These are phyloP conservation scores for Chalcosyrphus nemorum DNA, from an alignment of 2,888 invertebrate species.

Conservation along the genomic window DNA sequence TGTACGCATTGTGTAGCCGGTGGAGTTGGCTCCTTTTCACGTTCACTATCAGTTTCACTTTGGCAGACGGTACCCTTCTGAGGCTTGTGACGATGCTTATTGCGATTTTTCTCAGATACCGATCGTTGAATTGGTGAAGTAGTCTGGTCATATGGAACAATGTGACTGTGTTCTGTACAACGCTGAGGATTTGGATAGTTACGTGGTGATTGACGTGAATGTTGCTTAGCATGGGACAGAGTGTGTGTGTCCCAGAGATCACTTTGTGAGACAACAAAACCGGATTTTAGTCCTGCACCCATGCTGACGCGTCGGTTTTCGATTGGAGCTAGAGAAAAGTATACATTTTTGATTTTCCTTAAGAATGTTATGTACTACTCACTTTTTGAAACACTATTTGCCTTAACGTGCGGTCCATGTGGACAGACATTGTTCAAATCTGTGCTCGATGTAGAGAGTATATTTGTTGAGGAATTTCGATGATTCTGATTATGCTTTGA, in stretches of 20 bases:
- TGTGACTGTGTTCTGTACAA: constrained; percentile 81
- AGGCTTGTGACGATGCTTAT: constrained; percentile 82
- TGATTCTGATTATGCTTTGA: constrained; percentile 79
- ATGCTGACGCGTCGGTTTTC: constrained; percentile 81
- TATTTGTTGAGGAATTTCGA: constrained; percentile 80
- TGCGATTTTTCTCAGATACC: constrained; percentile 86
- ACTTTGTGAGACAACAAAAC: constrained; percentile 86
- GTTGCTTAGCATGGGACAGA: constrained; percentile 83
- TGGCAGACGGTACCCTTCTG: constrained; percentile 83
- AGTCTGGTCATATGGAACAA: constrained; percentile 79
- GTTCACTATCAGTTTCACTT: constrained; percentile 83
- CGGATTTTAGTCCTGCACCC: constrained; percentile 82
- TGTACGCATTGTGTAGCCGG: constrained; percentile 78
- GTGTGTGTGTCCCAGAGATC: constrained; percentile 87
- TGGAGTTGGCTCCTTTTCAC: constrained; percentile 80
- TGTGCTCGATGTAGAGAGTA: constrained; percentile 80
- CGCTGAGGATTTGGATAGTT: constrained; percentile 81
- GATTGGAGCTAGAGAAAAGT: constrained; percentile 77
- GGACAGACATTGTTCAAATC: constrained; percentile 81
- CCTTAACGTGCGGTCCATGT: constrained; percentile 78
- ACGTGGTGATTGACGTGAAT: constrained; percentile 81
- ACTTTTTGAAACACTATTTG: constrained; percentile 79
- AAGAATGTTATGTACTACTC: no score
- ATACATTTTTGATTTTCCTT: no score
- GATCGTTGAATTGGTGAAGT: constrained; percentile 85